A percentile compares a stretch with the other conserved stretches of the same genome.
phyloP scores from a whole-genome alignment of 2,113 vertebrate genomes.

The Peromyscus polionotus region DNA sequence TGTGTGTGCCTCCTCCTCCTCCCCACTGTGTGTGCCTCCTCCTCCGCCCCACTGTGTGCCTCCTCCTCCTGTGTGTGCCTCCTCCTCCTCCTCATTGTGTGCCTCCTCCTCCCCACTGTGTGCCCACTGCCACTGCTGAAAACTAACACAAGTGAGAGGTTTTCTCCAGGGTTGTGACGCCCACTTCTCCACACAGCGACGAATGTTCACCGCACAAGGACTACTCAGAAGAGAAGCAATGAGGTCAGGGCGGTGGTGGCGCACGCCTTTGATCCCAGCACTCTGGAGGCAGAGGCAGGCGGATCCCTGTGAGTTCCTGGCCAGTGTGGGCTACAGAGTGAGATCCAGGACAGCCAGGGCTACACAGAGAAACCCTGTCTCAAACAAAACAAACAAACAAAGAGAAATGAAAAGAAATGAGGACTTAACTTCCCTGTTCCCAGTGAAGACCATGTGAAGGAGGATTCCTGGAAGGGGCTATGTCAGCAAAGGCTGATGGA shows the following conservation, averaged over 20 bases:
- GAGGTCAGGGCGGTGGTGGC: neutral
- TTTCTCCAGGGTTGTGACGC: constrained; percentile 3
- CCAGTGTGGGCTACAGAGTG: neutral
- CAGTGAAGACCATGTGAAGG: constrained; percentile 11
- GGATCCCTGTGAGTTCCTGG: neutral
- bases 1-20: neutral
- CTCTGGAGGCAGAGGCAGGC: neutral
- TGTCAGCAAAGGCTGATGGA: neutral
- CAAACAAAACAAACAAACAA: neutral
- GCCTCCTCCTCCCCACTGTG: neutral
- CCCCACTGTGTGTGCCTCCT: neutral
- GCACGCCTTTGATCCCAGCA: neutral
- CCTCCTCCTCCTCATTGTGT: neutral
- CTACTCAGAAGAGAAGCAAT: neutral
- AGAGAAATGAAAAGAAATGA: neutral
- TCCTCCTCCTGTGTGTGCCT: too few species aligned
- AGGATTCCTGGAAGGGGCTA: neutral
- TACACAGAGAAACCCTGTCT: neutral
- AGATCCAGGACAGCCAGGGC: neutral
- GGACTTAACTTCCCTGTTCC: neutral
- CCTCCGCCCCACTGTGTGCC: too few species aligned
- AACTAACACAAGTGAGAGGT: neutral
- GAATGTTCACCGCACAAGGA: neutral
- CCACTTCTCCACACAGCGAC: neutral
- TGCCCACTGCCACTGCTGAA: neutral